Evolutionary conservation across 2,113 vertebrate species (phyloP).

Genomic region (Ictalurus punctatus): DNA sequence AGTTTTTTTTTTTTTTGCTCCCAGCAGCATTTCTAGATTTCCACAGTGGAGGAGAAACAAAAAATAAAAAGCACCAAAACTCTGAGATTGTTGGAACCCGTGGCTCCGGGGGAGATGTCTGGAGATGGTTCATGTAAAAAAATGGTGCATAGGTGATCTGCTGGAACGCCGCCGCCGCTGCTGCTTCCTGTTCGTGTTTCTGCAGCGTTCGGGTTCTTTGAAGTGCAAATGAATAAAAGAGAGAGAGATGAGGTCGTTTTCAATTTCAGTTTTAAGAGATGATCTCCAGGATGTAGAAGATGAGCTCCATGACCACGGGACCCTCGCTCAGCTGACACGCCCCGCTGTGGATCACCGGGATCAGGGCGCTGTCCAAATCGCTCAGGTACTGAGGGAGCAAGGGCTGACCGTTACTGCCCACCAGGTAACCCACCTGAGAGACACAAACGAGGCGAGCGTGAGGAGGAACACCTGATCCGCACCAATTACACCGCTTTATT

Average conservation of each 20-base stretch:
- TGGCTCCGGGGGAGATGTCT: constrained; percentile 48
- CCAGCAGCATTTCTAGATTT: constrained; percentile 48
- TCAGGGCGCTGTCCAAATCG: constrained; percentile 95
- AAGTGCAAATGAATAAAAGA: constrained; percentile 52
- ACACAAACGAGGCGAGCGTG: constrained; percentile 36
- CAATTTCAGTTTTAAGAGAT: constrained; percentile 81
- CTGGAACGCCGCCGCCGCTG: constrained; percentile 70
- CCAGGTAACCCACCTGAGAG: constrained; percentile 92
- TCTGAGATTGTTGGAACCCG: constrained; percentile 50
- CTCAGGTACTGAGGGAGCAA: constrained; percentile 93
- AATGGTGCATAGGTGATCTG: constrained; percentile 86
- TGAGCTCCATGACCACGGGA: constrained; percentile 93
- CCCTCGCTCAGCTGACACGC: constrained; percentile 94
- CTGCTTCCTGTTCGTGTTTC: constrained; percentile 47
- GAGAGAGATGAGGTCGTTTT: constrained; percentile 51
- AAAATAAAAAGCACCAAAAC: constrained; percentile 44
- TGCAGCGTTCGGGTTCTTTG: constrained; percentile 72
- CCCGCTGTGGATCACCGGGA: constrained; percentile 95
- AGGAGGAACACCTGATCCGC: not conserved
- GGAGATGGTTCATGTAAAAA: constrained; percentile 55
- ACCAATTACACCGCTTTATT: not conserved
- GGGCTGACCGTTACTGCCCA: constrained; percentile 93
- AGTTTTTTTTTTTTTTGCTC: constrained; percentile 13
- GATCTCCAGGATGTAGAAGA: constrained; percentile 99
- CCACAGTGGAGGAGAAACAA: constrained; percentile 62